Conservation (phyloP, 1,140 invertebrate species). For the Drosophila melanogaster region Release_6_plus_ISO1_MT NT_037436.4:340501-341000, state of each 20-base stretch:
- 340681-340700: neutral
- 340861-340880: slow-evolving; percentile 12
- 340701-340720: too few relatives aligned
- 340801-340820: slow-evolving; percentile 8
- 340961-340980: neutral
- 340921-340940: slow-evolving; percentile 13
- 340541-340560: slow-evolving; percentile 2
- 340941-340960: slow-evolving; percentile 26
- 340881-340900: slow-evolving; percentile 16
- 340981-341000: slow-evolving; percentile 2
- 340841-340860: slow-evolving; percentile 11
- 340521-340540: slow-evolving; percentile 12
- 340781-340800: neutral
- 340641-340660: neutral
- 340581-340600: neutral
- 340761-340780: slow-evolving; percentile 27
- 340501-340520: slow-evolving; percentile 21
- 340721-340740: neutral
- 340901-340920: slow-evolving; percentile 5
- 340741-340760: neutral
- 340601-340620: neutral
- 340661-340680: neutral
- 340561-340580: neutral
- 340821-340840: slow-evolving; percentile 27
- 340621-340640: neutral